Percentiles rank a stretch among this genome's conserved stretches.
Conservation (phyloP, 2,888 invertebrate species). For the Camponotus fellah region DNA sequence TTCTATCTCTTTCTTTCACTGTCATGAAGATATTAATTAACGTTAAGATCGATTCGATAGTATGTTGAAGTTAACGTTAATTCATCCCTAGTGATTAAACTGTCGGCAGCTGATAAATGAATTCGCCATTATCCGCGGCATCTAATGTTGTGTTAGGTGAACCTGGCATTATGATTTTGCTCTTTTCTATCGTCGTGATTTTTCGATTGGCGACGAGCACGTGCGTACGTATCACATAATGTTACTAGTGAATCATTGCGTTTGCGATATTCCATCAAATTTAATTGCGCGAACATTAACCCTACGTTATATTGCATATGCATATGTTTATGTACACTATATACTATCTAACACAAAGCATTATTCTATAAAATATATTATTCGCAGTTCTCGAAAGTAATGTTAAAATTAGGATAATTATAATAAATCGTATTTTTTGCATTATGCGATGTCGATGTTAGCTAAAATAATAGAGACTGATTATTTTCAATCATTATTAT, state of each 20-base stretch:
- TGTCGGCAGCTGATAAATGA: conserved; percentile 70
- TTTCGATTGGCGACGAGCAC: conserved; percentile 39
- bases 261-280: conserved; percentile 42
- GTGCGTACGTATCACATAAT: conserved; percentile 39
- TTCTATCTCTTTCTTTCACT: conserved; percentile 33
- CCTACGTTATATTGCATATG: background rate
- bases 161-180: conserved; percentile 50
- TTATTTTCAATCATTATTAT: conserved; percentile 47
- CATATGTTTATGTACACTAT: background rate
- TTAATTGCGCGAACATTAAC: conserved; percentile 48
- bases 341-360: background rate
- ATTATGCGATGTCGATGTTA: conserved; percentile 19
- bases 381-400: background rate
- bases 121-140: conserved; percentile 43
- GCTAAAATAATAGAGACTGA: conserved; percentile 33
- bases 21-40: conserved; percentile 74
- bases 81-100: conserved; percentile 71
- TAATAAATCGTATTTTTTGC: conserved; percentile 5
- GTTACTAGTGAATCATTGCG: conserved; percentile 47
- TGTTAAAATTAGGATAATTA: conserved; percentile 30
- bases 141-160: conserved; percentile 44
- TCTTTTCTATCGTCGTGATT: conserved; percentile 36
- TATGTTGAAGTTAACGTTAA: conserved; percentile 73
- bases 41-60: conserved; percentile 72
- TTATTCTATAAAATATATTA: background rate